Base-by-base conservation (phyloP, 2,888 invertebrate genomes). In the Sicus ferrugineus region DNA sequence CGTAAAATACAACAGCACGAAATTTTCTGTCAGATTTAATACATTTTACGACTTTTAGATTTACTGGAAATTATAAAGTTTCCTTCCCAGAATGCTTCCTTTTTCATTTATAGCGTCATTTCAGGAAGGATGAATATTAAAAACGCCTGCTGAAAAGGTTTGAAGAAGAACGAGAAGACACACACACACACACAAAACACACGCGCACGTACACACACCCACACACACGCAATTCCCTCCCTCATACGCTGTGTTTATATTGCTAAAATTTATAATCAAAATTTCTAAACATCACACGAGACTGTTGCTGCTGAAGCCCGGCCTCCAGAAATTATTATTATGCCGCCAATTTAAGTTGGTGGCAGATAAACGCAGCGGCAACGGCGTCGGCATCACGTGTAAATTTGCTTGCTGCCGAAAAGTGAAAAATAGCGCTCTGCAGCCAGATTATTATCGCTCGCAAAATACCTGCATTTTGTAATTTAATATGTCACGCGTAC, bases 401-500 rank as follows among this genome's bases (percentile, higher is more conserved):
- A 54, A 14, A 46, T 48, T 63, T 63, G 2, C 46, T 30, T 48
- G 23, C 23, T 21, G 26, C 19, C n/a, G 28, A 5, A 50, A n/a
- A 16, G n/a, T 3, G 19, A 28, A 54, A 26, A 54, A 23, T 54
- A 26, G n/a, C n/a, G n/a, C n/a, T n/a, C n/a, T 54, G 16, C 28
- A 62, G 16, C 59, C 30, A 48, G 67, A 59, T 67, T 59, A 58
- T 67, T 67, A 67, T 67, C 58, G 48, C 59, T 59, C 59, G 19
- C 67, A 58, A 58, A 58, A 67, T 59, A 58, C 66, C 56, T 59
- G 67, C 58, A 67, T 67, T 67, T 67, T 67, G 50, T 67, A 67
- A 67, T 67, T 59, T 67, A 67, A 59, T 67, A 59, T 67, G 67
- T 67, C 67, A 59, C 59, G 59, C 59, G 59, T 31, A 48, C 67